A percentile compares a stretch with the other conserved stretches of the same genome.
phyloP scores from a whole-genome alignment of 2,888 invertebrate species.

The Aspidiotus rigidus region DNA sequence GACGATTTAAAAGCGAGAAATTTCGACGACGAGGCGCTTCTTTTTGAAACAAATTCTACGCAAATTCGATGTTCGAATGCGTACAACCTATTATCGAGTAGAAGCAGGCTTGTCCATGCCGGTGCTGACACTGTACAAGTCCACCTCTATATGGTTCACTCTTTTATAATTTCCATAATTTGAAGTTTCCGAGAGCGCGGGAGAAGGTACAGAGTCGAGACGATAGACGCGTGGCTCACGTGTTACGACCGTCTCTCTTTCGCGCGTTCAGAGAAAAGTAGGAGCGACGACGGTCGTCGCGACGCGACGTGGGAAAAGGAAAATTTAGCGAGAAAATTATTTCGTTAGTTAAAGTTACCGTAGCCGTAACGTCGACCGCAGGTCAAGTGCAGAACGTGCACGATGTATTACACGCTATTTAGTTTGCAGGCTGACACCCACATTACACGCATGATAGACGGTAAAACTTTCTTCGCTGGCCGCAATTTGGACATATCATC shows the following conservation, averaged over 20 bases:
- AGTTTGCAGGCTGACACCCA: slow-evolving; percentile 12
- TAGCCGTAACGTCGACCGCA: background rate
- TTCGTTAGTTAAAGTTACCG: background rate
- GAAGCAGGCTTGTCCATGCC: too few species aligned
- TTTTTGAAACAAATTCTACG: too few species aligned
- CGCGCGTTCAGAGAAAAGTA: slow-evolving; percentile 1
- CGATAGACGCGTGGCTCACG: slow-evolving; percentile 3
- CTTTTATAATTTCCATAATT: too few species aligned
- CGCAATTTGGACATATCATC: slow-evolving; percentile 10
- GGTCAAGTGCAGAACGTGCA: background rate
- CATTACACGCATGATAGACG: slow-evolving; percentile 32
- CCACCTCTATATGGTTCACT: too few species aligned
- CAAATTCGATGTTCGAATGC: too few species aligned
- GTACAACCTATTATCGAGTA: too few species aligned
- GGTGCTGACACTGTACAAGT: too few species aligned
- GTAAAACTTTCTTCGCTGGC: slow-evolving; percentile 30
- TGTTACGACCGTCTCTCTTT: slow-evolving; percentile 3
- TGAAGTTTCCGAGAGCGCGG: too few species aligned
- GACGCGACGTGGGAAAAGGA: slow-evolving; percentile 16
- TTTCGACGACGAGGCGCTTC: too few species aligned
- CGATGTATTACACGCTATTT: slow-evolving; percentile 11
- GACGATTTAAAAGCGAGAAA: too few species aligned
- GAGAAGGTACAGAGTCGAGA: background rate
- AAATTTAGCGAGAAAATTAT: slow-evolving; percentile 32
- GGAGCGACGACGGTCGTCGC: slow-evolving; percentile 7